A percentile compares a stretch with the other conserved stretches of the same genome.
Conservation (phyloP, 2,797 vertebrate species). For the Vireo griseus region DNA sequence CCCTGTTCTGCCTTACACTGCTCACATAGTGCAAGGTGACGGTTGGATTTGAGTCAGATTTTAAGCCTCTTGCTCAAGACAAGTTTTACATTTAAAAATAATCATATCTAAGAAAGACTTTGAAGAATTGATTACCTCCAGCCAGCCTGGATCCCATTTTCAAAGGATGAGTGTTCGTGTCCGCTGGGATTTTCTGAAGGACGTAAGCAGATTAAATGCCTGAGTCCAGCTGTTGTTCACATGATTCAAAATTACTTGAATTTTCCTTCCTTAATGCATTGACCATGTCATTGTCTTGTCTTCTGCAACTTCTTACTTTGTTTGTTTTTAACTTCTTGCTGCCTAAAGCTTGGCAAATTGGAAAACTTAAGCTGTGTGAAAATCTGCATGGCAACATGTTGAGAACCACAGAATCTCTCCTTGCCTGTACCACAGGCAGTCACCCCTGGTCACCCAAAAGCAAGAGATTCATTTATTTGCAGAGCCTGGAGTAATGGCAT, state of each 20-base stretch:
- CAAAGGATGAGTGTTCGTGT: neutral
- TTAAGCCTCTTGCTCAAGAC: neutral
- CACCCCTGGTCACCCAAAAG: conserved; percentile 4
- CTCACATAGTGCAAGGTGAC: neutral
- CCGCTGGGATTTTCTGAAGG: neutral
- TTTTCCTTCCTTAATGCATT: neutral
- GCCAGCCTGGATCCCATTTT: neutral
- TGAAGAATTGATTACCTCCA: neutral
- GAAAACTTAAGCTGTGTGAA: neutral
- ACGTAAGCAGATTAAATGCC: neutral
- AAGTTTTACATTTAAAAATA: neutral
- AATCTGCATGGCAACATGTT: neutral
- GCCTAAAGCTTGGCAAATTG: neutral
- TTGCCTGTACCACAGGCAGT: conserved; percentile 18
- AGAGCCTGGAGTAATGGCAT: neutral
- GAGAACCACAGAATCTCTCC: neutral
- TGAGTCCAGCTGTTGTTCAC: neutral
- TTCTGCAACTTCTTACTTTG: neutral
- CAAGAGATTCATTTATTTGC: neutral
- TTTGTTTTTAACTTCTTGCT: neutral
- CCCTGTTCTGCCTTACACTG: neutral
- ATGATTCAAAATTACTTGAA: neutral
- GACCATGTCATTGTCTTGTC: neutral
- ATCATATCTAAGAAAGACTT: neutral
- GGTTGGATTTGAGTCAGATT: neutral